These are phyloP conservation scores for Zeus faber DNA, from an alignment of 2,113 vertebrate species.

Conservation along the genomic window DNA sequence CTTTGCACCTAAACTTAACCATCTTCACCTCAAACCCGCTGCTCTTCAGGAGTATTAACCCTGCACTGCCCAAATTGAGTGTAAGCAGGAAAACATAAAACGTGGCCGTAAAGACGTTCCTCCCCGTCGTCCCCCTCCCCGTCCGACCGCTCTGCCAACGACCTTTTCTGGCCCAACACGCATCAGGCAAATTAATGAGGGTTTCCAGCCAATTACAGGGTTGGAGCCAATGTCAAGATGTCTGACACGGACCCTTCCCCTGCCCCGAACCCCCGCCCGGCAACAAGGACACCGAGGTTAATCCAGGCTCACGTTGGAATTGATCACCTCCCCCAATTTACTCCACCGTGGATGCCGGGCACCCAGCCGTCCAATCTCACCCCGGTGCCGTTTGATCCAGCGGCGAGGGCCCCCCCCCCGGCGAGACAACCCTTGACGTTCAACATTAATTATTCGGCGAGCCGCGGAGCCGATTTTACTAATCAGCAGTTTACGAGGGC, in stretches of 20 bases:
- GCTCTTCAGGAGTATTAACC: too few species aligned
- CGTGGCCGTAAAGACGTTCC: too few species aligned
- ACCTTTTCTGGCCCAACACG: too few species aligned
- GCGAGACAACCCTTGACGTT: constrained; percentile 74
- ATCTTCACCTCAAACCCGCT: too few species aligned
- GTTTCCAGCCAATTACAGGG: constrained; percentile 44
- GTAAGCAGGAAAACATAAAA: too few species aligned
- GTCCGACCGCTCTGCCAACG: too few species aligned
- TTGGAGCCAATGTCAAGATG: constrained; percentile 37
- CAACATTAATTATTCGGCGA: constrained; percentile 83
- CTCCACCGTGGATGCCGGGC: constrained; percentile 48
- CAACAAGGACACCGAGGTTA: constrained; percentile 68
- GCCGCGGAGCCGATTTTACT: constrained; percentile 81
- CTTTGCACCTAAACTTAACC: too few species aligned
- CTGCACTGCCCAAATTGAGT: too few species aligned
- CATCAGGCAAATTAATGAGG: constrained; percentile 56
- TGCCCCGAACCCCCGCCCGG: constrained; percentile 55
- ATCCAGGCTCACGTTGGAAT: constrained; percentile 72
- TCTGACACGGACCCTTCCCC: constrained; percentile 57
- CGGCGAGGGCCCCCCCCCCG: constrained; percentile 45
- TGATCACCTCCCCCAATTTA: constrained; percentile 63
- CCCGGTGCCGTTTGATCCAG: constrained; percentile 65
- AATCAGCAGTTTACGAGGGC: constrained; percentile 83
- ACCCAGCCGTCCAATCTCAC: constrained; percentile 59
- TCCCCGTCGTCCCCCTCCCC: too few species aligned